A percentile compares a stretch with the other conserved stretches of the same genome.
Evolutionary conservation across 2,113 vertebrate genomes (phyloP).

Genomic region (Microtus montanus): DNA sequence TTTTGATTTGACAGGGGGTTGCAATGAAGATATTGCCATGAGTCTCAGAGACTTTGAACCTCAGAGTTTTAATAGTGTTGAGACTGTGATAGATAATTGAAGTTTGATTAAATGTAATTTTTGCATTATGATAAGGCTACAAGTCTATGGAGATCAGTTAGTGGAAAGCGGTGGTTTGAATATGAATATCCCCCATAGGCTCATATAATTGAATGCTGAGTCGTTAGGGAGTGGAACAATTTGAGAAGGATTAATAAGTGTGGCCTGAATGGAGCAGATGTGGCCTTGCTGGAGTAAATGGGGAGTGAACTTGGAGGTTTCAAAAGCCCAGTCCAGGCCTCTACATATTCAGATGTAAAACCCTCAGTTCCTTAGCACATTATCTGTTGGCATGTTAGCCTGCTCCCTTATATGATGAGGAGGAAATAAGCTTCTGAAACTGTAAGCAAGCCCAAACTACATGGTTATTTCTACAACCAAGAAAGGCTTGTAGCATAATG

Average conservation of each 20-base stretch:
- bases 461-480: not conserved
- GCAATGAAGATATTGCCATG: not conserved
- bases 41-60: not conserved
- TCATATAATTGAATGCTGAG: not conserved
- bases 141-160: not conserved
- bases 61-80: not conserved
- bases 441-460: not conserved
- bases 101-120: not conserved
- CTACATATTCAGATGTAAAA: not conserved
- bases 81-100: not conserved
- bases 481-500: not conserved
- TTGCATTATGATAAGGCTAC: no score
- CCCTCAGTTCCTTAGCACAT: no score
- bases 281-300: not conserved
- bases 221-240: not conserved
- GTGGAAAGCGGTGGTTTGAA: not conserved
- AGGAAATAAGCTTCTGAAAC: not conserved
- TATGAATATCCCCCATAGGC: not conserved
- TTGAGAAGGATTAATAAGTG: not conserved
- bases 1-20: not conserved
- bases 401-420: not conserved
- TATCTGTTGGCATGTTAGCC: not conserved
- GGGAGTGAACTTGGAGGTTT: rapidly evolving
- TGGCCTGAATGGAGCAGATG: not conserved
- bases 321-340: not conserved